Evolutionary conservation across 2,888 invertebrate genomes (phyloP).

Genomic region (Entomobrya proxima): DNA sequence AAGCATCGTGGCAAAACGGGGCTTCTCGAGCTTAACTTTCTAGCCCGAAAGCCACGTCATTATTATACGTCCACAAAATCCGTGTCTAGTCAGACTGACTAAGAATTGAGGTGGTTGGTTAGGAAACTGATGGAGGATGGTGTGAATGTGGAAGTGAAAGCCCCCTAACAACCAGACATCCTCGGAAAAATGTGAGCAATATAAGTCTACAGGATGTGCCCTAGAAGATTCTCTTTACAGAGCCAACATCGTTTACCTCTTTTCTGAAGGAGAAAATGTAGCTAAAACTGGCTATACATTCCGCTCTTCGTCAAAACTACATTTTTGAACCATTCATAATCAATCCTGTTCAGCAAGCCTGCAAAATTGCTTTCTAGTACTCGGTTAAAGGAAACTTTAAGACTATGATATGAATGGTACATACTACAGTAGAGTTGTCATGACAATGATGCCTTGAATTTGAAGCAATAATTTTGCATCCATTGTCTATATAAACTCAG

Average conservation of each 20-base stretch:
- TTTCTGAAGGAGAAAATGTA: not conserved
- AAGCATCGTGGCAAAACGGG: no score
- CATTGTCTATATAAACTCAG: no score
- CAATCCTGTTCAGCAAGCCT: no score
- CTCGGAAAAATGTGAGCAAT: not conserved
- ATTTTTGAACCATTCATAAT: not conserved
- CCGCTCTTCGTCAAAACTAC: not conserved
- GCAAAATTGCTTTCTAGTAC: no score
- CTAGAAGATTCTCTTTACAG: slow-evolving; percentile 23
- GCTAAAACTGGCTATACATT: not conserved
- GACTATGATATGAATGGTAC: no score
- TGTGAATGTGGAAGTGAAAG: not conserved
- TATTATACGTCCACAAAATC: not conserved
- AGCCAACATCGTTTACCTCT: not conserved
- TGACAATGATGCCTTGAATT: no score
- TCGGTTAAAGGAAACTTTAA: no score
- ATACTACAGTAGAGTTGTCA: no score
- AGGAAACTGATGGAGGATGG: not conserved
- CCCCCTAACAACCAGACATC: slow-evolving; percentile 14
- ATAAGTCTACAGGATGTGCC: not conserved
- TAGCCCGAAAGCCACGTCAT: not conserved
- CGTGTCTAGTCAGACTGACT: slow-evolving; percentile 11
- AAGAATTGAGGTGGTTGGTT: not conserved
- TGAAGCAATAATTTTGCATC: no score
- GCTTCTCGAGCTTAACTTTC: not conserved